Base-by-base conservation (phyloP, 2,888 invertebrate species). In the Machimus rusticus region DNA sequence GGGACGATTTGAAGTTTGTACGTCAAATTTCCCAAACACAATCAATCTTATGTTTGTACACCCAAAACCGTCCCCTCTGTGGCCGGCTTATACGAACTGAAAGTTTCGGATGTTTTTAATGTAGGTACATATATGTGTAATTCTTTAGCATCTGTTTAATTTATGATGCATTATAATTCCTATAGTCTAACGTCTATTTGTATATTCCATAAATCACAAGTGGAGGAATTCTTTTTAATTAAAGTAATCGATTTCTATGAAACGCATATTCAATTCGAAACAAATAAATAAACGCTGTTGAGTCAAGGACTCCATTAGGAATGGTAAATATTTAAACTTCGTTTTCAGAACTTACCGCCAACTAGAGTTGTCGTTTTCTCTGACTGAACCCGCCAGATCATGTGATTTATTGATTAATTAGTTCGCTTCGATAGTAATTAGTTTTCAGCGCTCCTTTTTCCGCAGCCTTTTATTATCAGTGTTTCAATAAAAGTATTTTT, bases 381-480 rank as follows among this genome's bases (percentile, higher is more conserved):
- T 66, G 23, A 66, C 66, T 76, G 39, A 76, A 76, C 37, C 76
- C 19, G 79, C 23, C 39, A 46, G 43, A 46, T 79, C 46, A 46
- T 79, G 79, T 79, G 79, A 79, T 79, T 79, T 79, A 79, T 79
- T 46, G 79, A 79, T 79, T 79, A 79, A 79, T 79, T 46, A 79
- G 79, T 79, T 79, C 79, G 39, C 39, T 28, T 79, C 79, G 79
- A 79, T 79, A 43, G 39, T 79, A 79, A 79, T 79, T 79, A 79
- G 79, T 46, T 79, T 46, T 39, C 6, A 76, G n/a, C 39, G 37
- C 39, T 37, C 37, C 39, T 76, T 76, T 76, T 76, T 76, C 76
- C 19, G 76, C 9, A 37, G 37, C 37, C 76, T 76, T 76, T 76
- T 76, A 16, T 19, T 76, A 37, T 31, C 19, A 28, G 4, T 8